Percentiles rank a stretch among this genome's conserved stretches.
Conservation (phyloP, 2,113 vertebrate genomes). For the Ursus arctos region DNA sequence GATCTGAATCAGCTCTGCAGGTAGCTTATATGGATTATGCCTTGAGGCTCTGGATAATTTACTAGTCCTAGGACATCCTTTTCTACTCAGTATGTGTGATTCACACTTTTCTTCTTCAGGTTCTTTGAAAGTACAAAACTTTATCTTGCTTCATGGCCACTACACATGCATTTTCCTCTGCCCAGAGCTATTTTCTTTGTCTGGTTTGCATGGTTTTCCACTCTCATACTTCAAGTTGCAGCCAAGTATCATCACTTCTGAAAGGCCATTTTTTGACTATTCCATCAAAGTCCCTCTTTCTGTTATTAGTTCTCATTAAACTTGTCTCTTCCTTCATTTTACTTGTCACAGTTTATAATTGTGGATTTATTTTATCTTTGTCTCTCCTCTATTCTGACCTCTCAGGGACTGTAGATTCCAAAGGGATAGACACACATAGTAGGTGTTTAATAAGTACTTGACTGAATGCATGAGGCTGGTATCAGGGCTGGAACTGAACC, state of each 20-base stretch:
- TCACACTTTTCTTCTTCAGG: conserved; percentile 23
- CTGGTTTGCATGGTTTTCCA: not conserved
- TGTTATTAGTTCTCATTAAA: not conserved
- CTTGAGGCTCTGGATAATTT: not conserved
- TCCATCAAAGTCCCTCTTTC: not conserved
- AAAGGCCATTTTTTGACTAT: not conserved
- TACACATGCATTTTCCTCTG: not conserved
- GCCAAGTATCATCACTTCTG: not conserved
- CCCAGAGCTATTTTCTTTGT: not conserved
- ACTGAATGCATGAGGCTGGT: not conserved
- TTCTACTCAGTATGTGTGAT: not conserved
- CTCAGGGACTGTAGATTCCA: not conserved
- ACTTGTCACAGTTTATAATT: not conserved
- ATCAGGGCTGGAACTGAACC: not conserved
- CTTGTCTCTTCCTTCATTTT: not conserved
- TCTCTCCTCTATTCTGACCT: not conserved
- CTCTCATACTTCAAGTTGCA: conserved; percentile 1
- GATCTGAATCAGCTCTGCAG: not conserved
- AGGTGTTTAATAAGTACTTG: conserved; percentile 41
- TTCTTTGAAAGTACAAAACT: not conserved
- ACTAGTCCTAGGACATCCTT: not conserved
- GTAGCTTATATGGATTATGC: not conserved
- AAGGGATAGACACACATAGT: not conserved
- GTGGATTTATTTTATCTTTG: not conserved
- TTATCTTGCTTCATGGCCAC: not conserved